These are phyloP conservation scores for Strigops habroptila DNA, from an alignment of 2,113 vertebrate species.

Conservation along the genomic window DNA sequence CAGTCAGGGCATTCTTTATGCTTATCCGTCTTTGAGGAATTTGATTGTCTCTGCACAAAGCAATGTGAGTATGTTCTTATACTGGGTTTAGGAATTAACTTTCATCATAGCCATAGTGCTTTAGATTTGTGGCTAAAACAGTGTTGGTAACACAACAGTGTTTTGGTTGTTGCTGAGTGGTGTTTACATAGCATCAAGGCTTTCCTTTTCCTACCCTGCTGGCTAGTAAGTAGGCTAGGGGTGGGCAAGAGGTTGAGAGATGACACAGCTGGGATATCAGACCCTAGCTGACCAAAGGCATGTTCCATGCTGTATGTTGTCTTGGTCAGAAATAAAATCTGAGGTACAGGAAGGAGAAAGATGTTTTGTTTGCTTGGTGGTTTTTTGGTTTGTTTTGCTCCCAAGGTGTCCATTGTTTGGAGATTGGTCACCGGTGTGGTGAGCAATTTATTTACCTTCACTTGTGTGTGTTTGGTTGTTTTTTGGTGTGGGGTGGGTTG, in stretches of 20 bases:
- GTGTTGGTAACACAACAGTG: background rate
- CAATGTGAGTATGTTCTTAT: background rate
- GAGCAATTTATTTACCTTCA: background rate
- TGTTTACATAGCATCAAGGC: background rate
- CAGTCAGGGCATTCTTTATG: background rate
- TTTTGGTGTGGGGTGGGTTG: background rate
- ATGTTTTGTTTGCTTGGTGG: background rate
- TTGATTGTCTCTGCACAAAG: background rate
- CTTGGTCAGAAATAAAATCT: background rate
- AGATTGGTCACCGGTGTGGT: background rate
- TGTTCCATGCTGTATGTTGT: background rate
- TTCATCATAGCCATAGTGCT: fast-evolving
- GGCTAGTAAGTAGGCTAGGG: background rate
- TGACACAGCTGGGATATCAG: background rate
- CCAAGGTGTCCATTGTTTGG: background rate
- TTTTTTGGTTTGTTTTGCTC: background rate
- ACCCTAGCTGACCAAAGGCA: fast-evolving
- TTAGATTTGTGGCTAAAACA: background rate
- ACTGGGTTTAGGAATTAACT: background rate
- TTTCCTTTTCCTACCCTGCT: background rate
- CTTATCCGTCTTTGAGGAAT: background rate
- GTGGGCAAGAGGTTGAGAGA: background rate
- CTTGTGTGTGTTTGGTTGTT: background rate
- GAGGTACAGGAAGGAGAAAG: background rate
- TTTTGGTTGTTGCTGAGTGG: background rate